Evolutionary conservation across 2,888 invertebrate species (phyloP), one percentile per base, ranked within the genome.

Genomic region (Scelioninae gen. 1): DNA sequence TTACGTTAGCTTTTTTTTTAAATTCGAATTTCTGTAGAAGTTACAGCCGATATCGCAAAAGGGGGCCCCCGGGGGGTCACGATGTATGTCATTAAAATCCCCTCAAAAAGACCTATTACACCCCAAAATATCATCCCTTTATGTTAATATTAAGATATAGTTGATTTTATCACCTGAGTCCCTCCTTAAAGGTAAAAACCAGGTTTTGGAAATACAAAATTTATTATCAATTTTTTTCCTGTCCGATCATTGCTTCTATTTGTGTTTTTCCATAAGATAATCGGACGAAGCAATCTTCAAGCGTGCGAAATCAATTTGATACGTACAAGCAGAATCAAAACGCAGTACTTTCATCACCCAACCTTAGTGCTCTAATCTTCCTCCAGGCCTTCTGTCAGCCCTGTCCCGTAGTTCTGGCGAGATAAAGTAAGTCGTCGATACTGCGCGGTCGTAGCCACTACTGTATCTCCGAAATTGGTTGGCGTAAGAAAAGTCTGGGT

Each of bases 391-490:
- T 74, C 45, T 23, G 51, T 68, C 68, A 49, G 43, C 75, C 69
- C 55, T 29, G 40, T 80, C 63, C 45, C 23, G 45, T 69, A 74
- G 60, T 80, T 60, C 55, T 32, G 29, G 47, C 62, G 47, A 74
- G 68, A 75, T 81, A 75, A 75, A 81, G 74, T 65, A 47, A 81
- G 74, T 69, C 74, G 69, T 77, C 69, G 78, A 78, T 77, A 68
- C 72, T 45, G 58, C 51, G 34, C 55, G 71, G 74, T 49, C 58
- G 72, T 72, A 66, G 53, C 58, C 65, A 81, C 71, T 53, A 45
- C 47, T 65, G 76, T 81, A 79, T 87, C 84, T 76, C 40, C 69
- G 84, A 88, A 88, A 89, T 88, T 89, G 89, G 85, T 84, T 88
- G 80, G 83, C 71, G 74, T 75, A 82, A 82, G 84, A 85, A 86